Percentiles rank a stretch among this genome's conserved stretches.
These are phyloP conservation scores for Leptopilina boulardi DNA, from an alignment of 1,140 invertebrate genomes.

Conservation along the genomic window DNA sequence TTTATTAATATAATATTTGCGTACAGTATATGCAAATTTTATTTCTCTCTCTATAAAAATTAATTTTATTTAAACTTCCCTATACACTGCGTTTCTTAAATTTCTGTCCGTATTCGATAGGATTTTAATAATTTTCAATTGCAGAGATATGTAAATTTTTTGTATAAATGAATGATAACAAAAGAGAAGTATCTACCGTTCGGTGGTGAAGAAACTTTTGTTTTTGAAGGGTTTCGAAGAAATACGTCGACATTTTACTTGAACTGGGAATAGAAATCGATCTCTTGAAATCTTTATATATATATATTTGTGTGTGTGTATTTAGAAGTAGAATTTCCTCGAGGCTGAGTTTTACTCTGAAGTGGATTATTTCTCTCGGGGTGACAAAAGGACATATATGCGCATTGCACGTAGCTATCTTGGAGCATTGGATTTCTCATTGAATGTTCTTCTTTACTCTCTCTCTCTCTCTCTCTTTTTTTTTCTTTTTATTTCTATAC, in stretches of 20 bases:
- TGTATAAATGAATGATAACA: slow-evolving; percentile 2
- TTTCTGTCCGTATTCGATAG: no score
- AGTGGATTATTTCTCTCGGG: slow-evolving; percentile 12
- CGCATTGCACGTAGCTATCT: neutral
- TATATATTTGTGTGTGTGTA: neutral
- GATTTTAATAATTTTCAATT: neutral
- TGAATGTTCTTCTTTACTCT: neutral
- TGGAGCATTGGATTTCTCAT: neutral
- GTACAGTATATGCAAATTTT: no score
- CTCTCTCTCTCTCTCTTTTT: neutral
- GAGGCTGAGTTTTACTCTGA: neutral
- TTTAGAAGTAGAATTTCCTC: neutral
- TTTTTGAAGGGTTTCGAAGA: neutral
- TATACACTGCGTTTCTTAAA: no score
- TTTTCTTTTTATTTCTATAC: no score
- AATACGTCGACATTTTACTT: neutral
- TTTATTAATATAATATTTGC: no score
- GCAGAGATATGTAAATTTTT: neutral
- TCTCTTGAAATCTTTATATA: slow-evolving; percentile 9
- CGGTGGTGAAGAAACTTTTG: neutral
- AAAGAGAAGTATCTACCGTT: neutral
- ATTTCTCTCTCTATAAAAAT: no score
- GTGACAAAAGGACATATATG: neutral
- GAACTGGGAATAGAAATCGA: neutral
- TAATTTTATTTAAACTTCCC: neutral